Evolutionary conservation across 2,888 invertebrate species (phyloP).

Genomic region (Habroteleia sp.): DNA sequence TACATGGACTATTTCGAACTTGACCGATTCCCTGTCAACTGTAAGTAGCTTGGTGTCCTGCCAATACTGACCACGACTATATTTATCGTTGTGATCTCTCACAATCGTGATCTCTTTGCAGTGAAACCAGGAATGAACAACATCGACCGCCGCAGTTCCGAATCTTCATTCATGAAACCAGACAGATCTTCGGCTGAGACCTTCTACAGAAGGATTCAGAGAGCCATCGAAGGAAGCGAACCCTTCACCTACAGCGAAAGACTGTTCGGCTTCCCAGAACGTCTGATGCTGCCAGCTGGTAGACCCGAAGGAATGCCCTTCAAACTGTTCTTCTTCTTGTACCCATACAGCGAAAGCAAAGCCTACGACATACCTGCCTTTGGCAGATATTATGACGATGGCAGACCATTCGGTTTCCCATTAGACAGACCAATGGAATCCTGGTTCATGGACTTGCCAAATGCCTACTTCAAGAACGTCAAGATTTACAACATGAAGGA

Average conservation of each 20-base stretch:
- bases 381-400: slow-evolving; percentile 79
- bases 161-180: slow-evolving; percentile 71
- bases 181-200: slow-evolving; percentile 70
- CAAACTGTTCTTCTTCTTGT: slow-evolving; percentile 84
- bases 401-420: slow-evolving; percentile 83
- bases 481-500: slow-evolving; percentile 82
- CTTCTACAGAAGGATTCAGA: slow-evolving; percentile 74
- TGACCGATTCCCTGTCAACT: slow-evolving; percentile 83
- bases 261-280: slow-evolving; percentile 82
- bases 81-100: no score
- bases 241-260: slow-evolving; percentile 75
- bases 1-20: slow-evolving; percentile 84
- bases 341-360: slow-evolving; percentile 82
- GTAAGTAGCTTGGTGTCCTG: no score
- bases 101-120: slow-evolving; percentile 58
- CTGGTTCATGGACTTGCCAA: slow-evolving; percentile 82
- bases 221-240: slow-evolving; percentile 74
- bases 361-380: slow-evolving; percentile 82
- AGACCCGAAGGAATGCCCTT: slow-evolving; percentile 85
- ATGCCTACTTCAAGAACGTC: slow-evolving; percentile 85
- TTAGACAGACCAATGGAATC: slow-evolving; percentile 83
- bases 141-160: slow-evolving; percentile 73
- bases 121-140: slow-evolving; percentile 76
- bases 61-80: no score
- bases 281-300: slow-evolving; percentile 85